Evolutionary conservation across 2,113 vertebrate species (phyloP).

Genomic region (Paratilapia polleni): DNA sequence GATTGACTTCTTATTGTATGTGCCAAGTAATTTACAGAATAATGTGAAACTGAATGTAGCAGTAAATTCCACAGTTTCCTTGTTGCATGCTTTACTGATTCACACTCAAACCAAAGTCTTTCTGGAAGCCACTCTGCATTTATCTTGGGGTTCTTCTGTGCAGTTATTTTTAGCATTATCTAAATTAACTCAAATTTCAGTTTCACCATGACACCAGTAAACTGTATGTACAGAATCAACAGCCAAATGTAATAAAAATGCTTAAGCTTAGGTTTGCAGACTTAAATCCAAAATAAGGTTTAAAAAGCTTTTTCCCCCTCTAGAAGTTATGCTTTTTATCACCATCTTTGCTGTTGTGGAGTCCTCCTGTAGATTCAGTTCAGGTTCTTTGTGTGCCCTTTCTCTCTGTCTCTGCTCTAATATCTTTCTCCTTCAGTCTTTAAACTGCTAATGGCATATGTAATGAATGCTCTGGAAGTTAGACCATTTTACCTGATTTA

Average conservation of each 20-base stretch:
- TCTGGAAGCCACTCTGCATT: neutral
- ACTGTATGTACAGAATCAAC: neutral
- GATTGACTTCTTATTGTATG: neutral
- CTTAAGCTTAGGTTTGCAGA: neutral
- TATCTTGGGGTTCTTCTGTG: neutral
- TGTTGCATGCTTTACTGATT: neutral
- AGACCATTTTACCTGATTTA: constrained; percentile 36
- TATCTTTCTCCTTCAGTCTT: neutral
- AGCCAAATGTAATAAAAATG: neutral
- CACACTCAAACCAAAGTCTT: neutral
- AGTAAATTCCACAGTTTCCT: neutral
- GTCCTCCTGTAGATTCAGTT: neutral
- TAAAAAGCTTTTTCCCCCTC: neutral
- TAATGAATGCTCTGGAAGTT: constrained; percentile 40
- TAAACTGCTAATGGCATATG: constrained; percentile 43
- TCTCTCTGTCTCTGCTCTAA: neutral
- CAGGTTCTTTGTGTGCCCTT: neutral
- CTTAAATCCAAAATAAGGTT: neutral
- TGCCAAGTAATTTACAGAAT: neutral
- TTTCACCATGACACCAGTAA: neutral
- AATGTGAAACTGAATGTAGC: too few relatives aligned
- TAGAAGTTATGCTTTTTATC: neutral
- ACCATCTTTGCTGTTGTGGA: neutral
- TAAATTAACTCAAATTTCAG: neutral
- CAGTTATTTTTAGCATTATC: neutral